Evolutionary conservation across 2,113 vertebrate species (phyloP).

Genomic region (Ammodytes marinus): DNA sequence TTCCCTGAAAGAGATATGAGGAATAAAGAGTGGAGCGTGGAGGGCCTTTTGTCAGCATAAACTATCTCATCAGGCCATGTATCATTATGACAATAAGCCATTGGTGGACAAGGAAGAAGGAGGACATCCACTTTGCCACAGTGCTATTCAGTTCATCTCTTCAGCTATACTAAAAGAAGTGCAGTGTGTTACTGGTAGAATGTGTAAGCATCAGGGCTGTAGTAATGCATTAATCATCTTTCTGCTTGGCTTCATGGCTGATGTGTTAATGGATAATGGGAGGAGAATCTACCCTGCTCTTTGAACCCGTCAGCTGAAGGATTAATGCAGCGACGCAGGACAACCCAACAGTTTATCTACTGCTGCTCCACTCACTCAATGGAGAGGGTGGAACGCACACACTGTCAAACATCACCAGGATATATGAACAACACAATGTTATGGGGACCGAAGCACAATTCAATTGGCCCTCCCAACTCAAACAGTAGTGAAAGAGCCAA

Average conservation of each 20-base stretch:
- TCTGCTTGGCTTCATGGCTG: slow-evolving; percentile 73
- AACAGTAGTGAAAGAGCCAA: too few species aligned
- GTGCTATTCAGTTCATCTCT: slow-evolving; percentile 66
- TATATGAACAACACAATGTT: neutral
- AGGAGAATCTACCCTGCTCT: slow-evolving; percentile 68
- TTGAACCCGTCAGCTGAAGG: slow-evolving; percentile 72
- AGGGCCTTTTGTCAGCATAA: slow-evolving; percentile 83
- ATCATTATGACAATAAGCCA: slow-evolving; percentile 85
- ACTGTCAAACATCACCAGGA: neutral
- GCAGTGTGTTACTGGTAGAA: slow-evolving; percentile 70
- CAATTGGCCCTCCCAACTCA: neutral
- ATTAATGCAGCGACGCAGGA: slow-evolving; percentile 57
- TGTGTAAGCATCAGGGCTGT: slow-evolving; percentile 51
- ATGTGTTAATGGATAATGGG: slow-evolving; percentile 73
- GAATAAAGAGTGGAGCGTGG: slow-evolving; percentile 76
- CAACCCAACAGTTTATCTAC: slow-evolving; percentile 66
- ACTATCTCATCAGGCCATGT: slow-evolving; percentile 79
- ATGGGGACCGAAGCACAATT: neutral
- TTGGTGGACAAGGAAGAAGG: slow-evolving; percentile 57
- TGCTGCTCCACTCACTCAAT: slow-evolving; percentile 44
- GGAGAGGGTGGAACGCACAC: neutral
- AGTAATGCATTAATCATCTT: slow-evolving; percentile 72
- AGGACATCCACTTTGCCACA: slow-evolving; percentile 56
- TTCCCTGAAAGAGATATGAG: slow-evolving; percentile 84
- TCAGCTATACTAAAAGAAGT: slow-evolving; percentile 52